A percentile compares a stretch with the other conserved stretches of the same genome.
Conservation (phyloP, 2,888 invertebrate species). For the Aphodius sticticus region DNA sequence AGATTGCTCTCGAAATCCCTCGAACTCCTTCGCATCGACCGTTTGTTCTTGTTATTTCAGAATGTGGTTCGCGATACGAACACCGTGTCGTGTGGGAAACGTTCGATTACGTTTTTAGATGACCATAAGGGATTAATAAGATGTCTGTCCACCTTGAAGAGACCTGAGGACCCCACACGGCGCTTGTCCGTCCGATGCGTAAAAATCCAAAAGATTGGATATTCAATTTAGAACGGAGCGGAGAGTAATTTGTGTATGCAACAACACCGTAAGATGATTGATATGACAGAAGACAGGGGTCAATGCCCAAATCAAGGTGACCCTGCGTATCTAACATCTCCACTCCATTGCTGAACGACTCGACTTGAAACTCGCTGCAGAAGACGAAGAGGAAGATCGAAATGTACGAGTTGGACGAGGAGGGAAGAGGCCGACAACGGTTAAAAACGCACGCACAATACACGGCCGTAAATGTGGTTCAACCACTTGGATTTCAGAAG, state of each 20-base stretch:
- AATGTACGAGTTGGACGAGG: background rate
- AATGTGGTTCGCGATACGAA: background rate
- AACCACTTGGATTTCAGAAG: background rate
- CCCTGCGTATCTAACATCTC: conserved; percentile 36
- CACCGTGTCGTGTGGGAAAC: background rate
- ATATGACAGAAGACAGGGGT: conserved; percentile 47
- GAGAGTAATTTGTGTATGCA: conserved; percentile 8
- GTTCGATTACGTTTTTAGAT: background rate
- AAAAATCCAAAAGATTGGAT: background rate
- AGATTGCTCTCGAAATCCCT: background rate
- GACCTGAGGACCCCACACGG: background rate
- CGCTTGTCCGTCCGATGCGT: background rate
- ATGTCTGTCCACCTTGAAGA: background rate
- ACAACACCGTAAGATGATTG: conserved; percentile 44
- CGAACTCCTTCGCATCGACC: background rate
- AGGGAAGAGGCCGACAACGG: background rate
- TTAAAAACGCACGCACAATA: conserved; percentile 4
- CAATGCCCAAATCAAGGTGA: conserved; percentile 48
- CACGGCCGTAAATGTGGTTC: background rate
- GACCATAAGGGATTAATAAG: conserved; percentile 4
- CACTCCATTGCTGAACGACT: conserved; percentile 25
- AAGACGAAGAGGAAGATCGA: background rate
- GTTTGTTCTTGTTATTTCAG: background rate
- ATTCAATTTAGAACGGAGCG: background rate
- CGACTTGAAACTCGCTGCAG: background rate